phyloP scores from a whole-genome alignment of 2,888 invertebrate genomes.

The Bombyx huttoni region DNA sequence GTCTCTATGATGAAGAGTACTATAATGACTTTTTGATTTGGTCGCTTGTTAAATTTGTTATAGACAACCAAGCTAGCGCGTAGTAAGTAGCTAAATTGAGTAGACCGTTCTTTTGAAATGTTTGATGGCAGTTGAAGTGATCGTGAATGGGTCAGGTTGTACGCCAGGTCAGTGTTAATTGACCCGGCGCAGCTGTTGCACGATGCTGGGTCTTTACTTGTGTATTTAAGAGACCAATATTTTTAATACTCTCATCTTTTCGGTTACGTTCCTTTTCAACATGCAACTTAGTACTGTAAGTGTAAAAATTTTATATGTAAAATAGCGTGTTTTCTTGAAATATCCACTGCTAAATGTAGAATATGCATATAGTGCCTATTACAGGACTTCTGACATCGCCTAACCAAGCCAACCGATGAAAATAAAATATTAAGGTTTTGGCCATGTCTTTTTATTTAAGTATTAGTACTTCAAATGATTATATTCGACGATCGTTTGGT shows the following conservation, averaged over 20 bases:
- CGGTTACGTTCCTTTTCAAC: neutral
- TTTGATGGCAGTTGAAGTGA: constrained; percentile 9
- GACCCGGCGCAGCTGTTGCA: constrained; percentile 57
- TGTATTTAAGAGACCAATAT: constrained; percentile 16
- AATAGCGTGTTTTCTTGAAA: no score
- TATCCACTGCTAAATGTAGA: no score
- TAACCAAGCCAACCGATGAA: no score
- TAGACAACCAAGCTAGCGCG: constrained; percentile 30
- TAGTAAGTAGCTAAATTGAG: constrained; percentile 21
- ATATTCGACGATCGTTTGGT: no score
- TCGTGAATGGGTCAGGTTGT: constrained; percentile 36
- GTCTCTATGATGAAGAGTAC: neutral
- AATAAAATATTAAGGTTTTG: no score
- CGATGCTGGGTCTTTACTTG: constrained; percentile 38
- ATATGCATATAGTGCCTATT: no score
- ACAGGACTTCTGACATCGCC: no score
- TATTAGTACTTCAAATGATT: no score
- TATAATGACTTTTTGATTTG: constrained; percentile 17
- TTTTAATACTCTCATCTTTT: neutral
- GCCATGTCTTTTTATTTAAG: no score
- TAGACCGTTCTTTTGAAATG: constrained; percentile 11
- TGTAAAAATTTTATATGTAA: no score
- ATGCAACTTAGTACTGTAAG: neutral
- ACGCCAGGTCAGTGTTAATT: constrained; percentile 57
- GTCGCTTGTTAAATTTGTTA: constrained; percentile 18